phyloP scores from a whole-genome alignment of 2,888 invertebrate species.

The Lepidocyrtoides sp. region DNA sequence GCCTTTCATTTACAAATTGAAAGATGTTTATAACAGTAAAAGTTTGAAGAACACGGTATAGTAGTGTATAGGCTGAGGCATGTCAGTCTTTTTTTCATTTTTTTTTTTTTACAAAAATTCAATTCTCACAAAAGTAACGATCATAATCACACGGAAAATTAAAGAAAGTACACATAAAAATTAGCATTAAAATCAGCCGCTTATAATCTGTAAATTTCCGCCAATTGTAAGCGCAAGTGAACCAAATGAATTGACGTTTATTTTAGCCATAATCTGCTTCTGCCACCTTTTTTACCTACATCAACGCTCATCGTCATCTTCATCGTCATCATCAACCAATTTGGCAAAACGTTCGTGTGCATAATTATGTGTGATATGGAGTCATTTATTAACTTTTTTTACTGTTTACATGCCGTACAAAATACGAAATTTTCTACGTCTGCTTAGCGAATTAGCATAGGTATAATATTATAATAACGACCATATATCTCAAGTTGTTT shows the following conservation, averaged over 20 bases:
- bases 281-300: constrained; percentile 4
- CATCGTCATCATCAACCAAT: not conserved
- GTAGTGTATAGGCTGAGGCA: not conserved
- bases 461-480: not conserved
- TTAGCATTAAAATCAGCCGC: constrained; percentile 33
- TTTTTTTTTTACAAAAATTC: not conserved
- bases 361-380: constrained; percentile 51
- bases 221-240: constrained; percentile 10
- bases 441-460: constrained; percentile 44
- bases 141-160: not conserved
- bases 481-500: not conserved
- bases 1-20: constrained; percentile 41
- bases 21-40: constrained; percentile 36
- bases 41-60: not conserved
- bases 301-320: not conserved
- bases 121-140: constrained; percentile 19
- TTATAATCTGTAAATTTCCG: constrained; percentile 40
- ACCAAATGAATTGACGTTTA: not conserved
- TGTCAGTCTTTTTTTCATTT: not conserved
- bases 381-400: constrained; percentile 54
- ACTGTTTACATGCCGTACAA: constrained; percentile 51
- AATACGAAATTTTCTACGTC: constrained; percentile 42
- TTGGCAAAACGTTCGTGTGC: constrained; percentile 50
- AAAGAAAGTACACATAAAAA: constrained; percentile 25
- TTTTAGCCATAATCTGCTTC: not conserved